These are phyloP conservation scores for Neodiprion virginianus DNA, from an alignment of 1,140 invertebrate species.

Conservation along the genomic window DNA sequence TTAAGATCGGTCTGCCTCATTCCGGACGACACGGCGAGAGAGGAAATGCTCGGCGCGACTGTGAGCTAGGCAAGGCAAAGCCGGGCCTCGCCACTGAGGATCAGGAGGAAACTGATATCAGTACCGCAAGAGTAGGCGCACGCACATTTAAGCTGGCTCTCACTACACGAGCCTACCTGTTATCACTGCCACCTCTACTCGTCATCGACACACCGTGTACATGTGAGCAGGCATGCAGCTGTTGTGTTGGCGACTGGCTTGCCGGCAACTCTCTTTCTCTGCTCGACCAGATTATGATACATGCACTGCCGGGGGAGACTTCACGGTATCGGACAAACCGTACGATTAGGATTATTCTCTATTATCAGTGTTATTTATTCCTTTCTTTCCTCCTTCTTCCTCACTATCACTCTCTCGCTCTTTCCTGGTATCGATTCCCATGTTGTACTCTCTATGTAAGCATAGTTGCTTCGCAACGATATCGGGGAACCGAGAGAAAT, in stretches of 20 bases:
- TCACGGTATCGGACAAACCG: too few species aligned
- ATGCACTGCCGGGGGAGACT: conserved; percentile 6
- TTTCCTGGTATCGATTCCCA: conserved; percentile 22
- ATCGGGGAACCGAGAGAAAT: too few species aligned
- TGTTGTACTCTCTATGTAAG: too few species aligned
- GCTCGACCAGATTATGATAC: not conserved
- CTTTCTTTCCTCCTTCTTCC: conserved; percentile 18
- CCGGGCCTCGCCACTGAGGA: too few species aligned
- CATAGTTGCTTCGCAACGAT: too few species aligned
- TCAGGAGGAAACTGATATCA: too few species aligned
- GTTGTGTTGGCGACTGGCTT: conserved; percentile 1
- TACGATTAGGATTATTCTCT: conserved; percentile 8
- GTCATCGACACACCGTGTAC: not conserved
- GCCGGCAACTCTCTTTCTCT: not conserved
- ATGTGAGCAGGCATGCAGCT: not conserved
- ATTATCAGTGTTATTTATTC: conserved; percentile 23
- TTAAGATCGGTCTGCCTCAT: too few species aligned
- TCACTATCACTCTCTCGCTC: conserved; percentile 20
- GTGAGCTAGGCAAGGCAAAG: too few species aligned
- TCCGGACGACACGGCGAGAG: too few species aligned
- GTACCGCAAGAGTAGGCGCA: too few species aligned
- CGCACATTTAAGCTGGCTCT: too few species aligned
- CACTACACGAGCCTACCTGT: not conserved
- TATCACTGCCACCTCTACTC: conserved; percentile 3
- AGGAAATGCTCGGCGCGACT: too few species aligned